Conservation (phyloP, 2,113 vertebrate species). For the Ictidomys tridecemlineatus region DNA sequence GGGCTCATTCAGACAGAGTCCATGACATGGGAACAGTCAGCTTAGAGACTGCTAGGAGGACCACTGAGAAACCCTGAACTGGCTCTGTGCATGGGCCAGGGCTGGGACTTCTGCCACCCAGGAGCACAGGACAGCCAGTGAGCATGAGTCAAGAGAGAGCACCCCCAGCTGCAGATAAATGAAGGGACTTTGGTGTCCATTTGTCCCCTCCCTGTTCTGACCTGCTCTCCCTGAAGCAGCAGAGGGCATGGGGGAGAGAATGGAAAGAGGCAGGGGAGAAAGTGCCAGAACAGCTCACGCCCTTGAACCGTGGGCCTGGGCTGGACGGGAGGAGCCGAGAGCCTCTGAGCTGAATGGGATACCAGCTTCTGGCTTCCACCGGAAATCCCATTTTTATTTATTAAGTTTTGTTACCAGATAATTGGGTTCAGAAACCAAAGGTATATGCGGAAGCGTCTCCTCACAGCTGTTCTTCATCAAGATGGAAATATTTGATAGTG, state of each 20-base stretch:
- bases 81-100: not conserved
- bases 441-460: not conserved
- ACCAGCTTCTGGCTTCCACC: not conserved
- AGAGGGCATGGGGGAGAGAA: not conserved
- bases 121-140: not conserved
- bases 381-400: not conserved
- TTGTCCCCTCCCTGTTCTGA: not conserved
- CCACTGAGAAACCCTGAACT: not conserved
- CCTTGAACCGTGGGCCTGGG: not conserved
- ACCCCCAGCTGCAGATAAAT: not conserved
- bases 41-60: not conserved
- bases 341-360: not conserved
- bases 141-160: not conserved
- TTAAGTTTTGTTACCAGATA: not conserved
- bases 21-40: not conserved
- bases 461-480: not conserved
- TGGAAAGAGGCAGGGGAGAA: not conserved
- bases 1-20: too few relatives aligned
- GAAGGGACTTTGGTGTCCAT: not conserved
- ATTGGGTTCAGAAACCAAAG: not conserved
- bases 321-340: not conserved
- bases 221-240: not conserved
- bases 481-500: not conserved
- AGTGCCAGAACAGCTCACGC: fast-evolving
- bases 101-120: not conserved